These are phyloP conservation scores for Simalia tracyae DNA, from an alignment of 2,797 vertebrate genomes.

Conservation along the genomic window DNA sequence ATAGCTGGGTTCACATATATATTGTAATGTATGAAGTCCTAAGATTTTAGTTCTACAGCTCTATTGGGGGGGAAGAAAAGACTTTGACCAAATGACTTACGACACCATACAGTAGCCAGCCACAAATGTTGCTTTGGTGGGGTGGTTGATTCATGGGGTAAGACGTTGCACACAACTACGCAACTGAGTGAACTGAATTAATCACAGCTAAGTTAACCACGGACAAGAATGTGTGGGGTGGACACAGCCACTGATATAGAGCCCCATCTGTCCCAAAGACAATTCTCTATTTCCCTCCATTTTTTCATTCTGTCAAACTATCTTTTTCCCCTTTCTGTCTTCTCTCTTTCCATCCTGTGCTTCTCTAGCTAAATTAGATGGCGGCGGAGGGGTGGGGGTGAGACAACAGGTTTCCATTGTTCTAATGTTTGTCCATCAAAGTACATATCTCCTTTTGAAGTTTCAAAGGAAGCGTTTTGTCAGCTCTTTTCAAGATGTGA, in stretches of 20 bases:
- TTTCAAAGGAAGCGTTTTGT: slow-evolving; percentile 53
- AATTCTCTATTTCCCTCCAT: not conserved
- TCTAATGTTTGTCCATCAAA: slow-evolving; percentile 61
- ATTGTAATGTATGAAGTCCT: too few species aligned
- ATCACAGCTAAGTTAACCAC: not conserved
- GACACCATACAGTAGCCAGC: too few species aligned
- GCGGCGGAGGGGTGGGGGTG: not conserved
- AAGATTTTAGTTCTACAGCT: too few species aligned
- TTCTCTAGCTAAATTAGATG: slow-evolving; percentile 37
- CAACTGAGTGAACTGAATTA: too few species aligned
- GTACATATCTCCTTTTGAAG: slow-evolving; percentile 30
- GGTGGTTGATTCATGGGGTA: too few species aligned
- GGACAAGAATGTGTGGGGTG: not conserved
- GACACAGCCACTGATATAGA: not conserved
- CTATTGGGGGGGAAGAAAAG: too few species aligned
- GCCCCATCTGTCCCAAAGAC: not conserved
- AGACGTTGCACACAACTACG: too few species aligned
- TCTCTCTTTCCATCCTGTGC: slow-evolving; percentile 1
- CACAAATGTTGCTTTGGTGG: too few species aligned
- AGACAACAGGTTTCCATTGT: slow-evolving; percentile 58
- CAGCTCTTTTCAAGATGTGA: slow-evolving; percentile 20
- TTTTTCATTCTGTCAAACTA: slow-evolving; percentile 12
- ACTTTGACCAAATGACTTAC: too few species aligned
- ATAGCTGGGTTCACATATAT: too few species aligned
- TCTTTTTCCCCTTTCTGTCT: slow-evolving; percentile 35